Evolutionary conservation across 2,888 invertebrate genomes (phyloP).

Genomic region (Agriopis marginaria): DNA sequence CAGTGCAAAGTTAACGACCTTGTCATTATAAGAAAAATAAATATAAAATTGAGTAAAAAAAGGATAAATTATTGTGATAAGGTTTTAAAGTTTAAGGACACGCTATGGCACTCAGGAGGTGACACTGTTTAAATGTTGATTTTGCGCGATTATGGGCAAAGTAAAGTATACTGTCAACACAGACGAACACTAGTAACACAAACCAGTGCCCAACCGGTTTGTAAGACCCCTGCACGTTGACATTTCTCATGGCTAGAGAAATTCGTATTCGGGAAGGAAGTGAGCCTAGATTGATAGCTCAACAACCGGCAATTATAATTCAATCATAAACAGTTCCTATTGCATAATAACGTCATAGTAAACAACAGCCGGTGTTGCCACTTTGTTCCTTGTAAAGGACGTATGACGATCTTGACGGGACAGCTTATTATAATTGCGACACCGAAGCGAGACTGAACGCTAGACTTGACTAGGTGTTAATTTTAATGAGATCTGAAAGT

Average conservation of each 20-base stretch:
- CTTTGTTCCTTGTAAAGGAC: constrained; percentile 63
- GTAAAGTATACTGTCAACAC: constrained; percentile 66
- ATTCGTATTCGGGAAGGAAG: constrained; percentile 74
- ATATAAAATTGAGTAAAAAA: not conserved
- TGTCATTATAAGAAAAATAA: constrained; percentile 10
- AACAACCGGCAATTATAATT: constrained; percentile 69
- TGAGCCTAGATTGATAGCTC: constrained; percentile 64
- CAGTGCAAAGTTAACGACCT: constrained; percentile 3
- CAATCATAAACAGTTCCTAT: constrained; percentile 66
- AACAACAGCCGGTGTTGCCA: constrained; percentile 39
- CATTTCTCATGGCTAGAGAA: constrained; percentile 75
- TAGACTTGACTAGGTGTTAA: constrained; percentile 59
- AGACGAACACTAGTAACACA: constrained; percentile 52
- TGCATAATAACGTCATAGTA: constrained; percentile 56
- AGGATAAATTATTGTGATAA: constrained; percentile 7
- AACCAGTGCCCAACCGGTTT: constrained; percentile 62
- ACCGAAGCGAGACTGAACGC: constrained; percentile 57
- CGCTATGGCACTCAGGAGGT: constrained; percentile 46
- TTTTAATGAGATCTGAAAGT: constrained; percentile 70
- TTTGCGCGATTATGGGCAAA: constrained; percentile 64
- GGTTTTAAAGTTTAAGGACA: constrained; percentile 9
- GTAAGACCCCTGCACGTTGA: constrained; percentile 63
- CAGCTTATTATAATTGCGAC: constrained; percentile 68
- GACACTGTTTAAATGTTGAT: constrained; percentile 66
- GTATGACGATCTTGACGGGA: constrained; percentile 63